Conservation (phyloP, 2,888 invertebrate genomes). For the Eupeodes latifasciatus region DNA sequence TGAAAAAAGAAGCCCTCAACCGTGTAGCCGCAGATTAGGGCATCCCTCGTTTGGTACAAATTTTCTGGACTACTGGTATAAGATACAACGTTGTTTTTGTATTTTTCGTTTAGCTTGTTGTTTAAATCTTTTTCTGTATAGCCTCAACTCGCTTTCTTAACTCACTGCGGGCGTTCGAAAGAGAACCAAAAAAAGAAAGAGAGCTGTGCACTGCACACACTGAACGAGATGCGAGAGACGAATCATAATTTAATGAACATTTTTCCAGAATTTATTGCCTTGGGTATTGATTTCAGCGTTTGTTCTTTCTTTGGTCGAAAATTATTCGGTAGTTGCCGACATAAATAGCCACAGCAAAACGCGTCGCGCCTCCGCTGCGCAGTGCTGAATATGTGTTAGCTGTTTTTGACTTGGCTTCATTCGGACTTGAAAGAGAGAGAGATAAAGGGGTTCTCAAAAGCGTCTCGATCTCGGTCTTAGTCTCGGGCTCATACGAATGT, state of each 20-base stretch:
- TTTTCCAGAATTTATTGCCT: slow-evolving; percentile 83
- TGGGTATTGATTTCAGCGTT: slow-evolving; percentile 84
- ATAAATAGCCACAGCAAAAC: slow-evolving; percentile 84
- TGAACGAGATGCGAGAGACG: slow-evolving; percentile 56
- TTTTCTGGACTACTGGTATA: slow-evolving; percentile 71
- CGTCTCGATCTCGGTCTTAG: slow-evolving; percentile 21
- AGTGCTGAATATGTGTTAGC: not conserved
- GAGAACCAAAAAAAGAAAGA: slow-evolving; percentile 38
- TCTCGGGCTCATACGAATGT: slow-evolving; percentile 60
- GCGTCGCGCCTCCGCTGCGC: slow-evolving; percentile 44
- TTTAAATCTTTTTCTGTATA: not conserved
- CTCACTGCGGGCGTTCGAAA: slow-evolving; percentile 60
- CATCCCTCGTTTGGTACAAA: slow-evolving; percentile 68
- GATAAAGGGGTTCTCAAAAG: slow-evolving; percentile 22
- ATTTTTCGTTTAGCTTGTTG: not conserved
- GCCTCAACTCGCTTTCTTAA: slow-evolving; percentile 32
- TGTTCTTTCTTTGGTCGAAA: slow-evolving; percentile 77
- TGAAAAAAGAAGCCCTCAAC: slow-evolving; percentile 44
- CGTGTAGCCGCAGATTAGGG: slow-evolving; percentile 56
- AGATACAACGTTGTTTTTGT: not conserved
- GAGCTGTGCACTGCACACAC: slow-evolving; percentile 12
- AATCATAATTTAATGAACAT: slow-evolving; percentile 83
- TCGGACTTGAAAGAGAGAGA: slow-evolving; percentile 6
- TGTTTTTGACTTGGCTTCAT: not conserved
- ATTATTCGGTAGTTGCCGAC: slow-evolving; percentile 82